Evolutionary conservation across 2,888 invertebrate species (phyloP).

Genomic region (Cotesia congregata): DNA sequence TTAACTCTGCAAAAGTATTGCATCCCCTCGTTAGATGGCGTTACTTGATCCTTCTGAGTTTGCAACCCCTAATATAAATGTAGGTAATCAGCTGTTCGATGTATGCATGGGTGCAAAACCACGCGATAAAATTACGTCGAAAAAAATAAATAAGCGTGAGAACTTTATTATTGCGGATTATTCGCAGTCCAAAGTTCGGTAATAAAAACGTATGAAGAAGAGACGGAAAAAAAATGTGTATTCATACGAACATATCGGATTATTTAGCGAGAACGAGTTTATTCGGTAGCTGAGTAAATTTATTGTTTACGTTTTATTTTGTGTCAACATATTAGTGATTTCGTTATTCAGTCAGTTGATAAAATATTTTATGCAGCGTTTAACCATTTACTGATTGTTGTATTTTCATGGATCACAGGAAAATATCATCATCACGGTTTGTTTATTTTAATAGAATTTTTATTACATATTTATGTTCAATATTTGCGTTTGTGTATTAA

Average conservation of each 20-base stretch:
- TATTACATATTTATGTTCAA: not conserved
- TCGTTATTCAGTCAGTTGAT: slow-evolving; percentile 11
- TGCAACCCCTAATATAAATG: not conserved
- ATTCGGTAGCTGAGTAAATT: not conserved
- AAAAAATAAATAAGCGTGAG: not conserved
- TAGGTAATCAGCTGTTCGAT: slow-evolving; percentile 35
- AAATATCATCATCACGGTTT: slow-evolving; percentile 15
- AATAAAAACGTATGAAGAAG: not conserved
- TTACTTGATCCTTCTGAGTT: slow-evolving; percentile 1
- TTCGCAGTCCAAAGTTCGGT: not conserved
- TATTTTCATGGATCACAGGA: slow-evolving; percentile 33
- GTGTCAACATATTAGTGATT: slow-evolving; percentile 10
- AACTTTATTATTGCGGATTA: not conserved
- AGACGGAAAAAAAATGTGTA: slow-evolving; percentile 2
- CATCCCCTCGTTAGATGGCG: slow-evolving; percentile 30
- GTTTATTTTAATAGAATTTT: slow-evolving; percentile 1
- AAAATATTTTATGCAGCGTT: not conserved
- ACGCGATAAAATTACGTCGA: slow-evolving; percentile 31
- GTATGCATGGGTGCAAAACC: slow-evolving; percentile 15
- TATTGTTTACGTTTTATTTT: slow-evolving; percentile 18
- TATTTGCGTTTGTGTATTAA: no score
- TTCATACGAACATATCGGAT: slow-evolving; percentile 2
- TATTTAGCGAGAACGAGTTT: not conserved
- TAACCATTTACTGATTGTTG: slow-evolving; percentile 20
- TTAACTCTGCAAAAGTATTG: not conserved